A percentile compares a stretch with the other conserved stretches of the same genome.
These are phyloP conservation scores for Drosophila paranaensis DNA, from an alignment of 2,888 invertebrate genomes.

Conservation along the genomic window DNA sequence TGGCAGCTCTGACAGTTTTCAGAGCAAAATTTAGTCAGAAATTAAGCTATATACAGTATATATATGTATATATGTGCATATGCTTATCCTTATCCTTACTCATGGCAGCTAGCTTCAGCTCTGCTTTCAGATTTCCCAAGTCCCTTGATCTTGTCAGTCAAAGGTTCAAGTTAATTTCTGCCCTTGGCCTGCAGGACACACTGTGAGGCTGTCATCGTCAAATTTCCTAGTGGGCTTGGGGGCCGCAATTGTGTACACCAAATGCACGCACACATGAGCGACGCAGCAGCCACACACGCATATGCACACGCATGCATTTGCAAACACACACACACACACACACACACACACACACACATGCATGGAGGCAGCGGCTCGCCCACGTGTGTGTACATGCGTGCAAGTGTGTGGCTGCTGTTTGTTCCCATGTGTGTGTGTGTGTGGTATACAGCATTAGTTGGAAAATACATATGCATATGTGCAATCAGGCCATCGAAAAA, in stretches of 20 bases:
- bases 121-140: no score
- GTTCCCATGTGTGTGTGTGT: conserved; percentile 1
- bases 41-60: neutral
- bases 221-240: conserved; percentile 7
- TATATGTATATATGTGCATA: no score
- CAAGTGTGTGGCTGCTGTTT: conserved; percentile 5
- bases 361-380: conserved; percentile 32
- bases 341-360: conserved; percentile 4
- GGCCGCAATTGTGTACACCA: conserved; percentile 24
- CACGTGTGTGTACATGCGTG: conserved; percentile 37
- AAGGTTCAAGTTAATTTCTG: neutral
- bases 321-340: conserved; percentile 14
- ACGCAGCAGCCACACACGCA: conserved; percentile 48
- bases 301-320: conserved; percentile 32
- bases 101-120: neutral
- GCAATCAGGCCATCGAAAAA: conserved; percentile 17
- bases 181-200: neutral
- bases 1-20: neutral
- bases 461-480: conserved; percentile 28
- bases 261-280: conserved; percentile 43
- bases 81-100: no score
- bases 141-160: neutral
- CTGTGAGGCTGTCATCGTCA: neutral
- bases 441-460: conserved; percentile 25
- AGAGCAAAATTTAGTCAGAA: neutral